Conservation (phyloP, 2,113 vertebrate species). For the Geothlypis trichas region DNA sequence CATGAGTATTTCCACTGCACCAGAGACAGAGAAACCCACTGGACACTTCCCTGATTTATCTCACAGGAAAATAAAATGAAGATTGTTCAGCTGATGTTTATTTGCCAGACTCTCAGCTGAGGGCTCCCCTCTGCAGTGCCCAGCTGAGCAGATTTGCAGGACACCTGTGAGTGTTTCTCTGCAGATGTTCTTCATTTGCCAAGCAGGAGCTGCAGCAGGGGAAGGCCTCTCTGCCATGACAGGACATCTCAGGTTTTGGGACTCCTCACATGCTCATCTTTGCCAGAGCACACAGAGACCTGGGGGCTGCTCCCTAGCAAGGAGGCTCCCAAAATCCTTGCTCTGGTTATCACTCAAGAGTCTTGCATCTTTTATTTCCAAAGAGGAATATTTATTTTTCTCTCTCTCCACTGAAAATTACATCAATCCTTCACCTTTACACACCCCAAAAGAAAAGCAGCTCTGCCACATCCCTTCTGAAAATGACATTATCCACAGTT, state of each 20-base stretch:
- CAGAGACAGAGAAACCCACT: background rate
- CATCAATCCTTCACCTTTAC: background rate
- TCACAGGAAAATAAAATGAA: background rate
- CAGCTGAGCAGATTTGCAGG: background rate
- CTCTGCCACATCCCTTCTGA: background rate
- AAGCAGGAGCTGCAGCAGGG: background rate
- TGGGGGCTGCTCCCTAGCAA: rapidly evolving
- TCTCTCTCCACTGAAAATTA: background rate
- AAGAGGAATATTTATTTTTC: background rate
- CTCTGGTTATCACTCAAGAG: background rate
- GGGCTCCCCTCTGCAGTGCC: background rate
- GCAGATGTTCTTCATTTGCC: background rate
- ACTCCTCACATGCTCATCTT: background rate
- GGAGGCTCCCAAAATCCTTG: background rate
- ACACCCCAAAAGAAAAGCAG: background rate
- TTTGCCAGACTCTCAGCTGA: background rate
- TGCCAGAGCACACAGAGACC: background rate
- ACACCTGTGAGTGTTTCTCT: background rate
- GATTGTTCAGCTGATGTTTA: background rate
- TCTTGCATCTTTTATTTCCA: background rate
- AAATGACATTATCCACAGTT: background rate
- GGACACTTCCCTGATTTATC: background rate
- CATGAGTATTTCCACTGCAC: background rate
- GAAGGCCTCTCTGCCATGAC: background rate
- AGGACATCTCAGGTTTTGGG: rapidly evolving